phyloP scores from a whole-genome alignment of 1,140 invertebrate species.

The Diplogasteroides magnus region DNA sequence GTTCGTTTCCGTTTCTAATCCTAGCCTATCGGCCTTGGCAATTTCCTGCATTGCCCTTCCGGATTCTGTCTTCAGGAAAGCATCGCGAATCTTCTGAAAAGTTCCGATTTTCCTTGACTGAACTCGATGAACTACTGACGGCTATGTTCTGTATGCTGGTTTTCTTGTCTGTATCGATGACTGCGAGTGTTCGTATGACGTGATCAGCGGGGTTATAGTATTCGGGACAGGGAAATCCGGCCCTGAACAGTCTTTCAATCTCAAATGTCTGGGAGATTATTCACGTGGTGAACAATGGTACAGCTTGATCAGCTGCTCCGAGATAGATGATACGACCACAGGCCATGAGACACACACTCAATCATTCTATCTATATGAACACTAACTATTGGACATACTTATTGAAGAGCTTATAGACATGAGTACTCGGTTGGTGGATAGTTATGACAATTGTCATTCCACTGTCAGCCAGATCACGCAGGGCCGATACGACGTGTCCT shows the following conservation, averaged over 20 bases:
- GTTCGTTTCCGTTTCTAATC: not conserved
- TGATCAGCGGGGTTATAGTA: constrained; percentile 95
- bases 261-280: constrained; percentile 34
- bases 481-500: constrained; percentile 22
- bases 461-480: constrained; percentile 15
- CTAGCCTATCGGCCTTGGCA: constrained; percentile 19
- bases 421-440: constrained; percentile 91
- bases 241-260: constrained; percentile 41
- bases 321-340: constrained; percentile 85
- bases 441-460: constrained; percentile 88
- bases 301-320: constrained; percentile 68
- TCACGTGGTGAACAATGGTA: constrained; percentile 68
- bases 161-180: constrained; percentile 74
- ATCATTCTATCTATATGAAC: not conserved
- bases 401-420: constrained; percentile 85
- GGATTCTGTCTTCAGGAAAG: constrained; percentile 45
- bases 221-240: constrained; percentile 59
- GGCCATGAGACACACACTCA: constrained; percentile 63
- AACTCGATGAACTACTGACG: constrained; percentile 36
- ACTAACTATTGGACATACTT: constrained; percentile 57
- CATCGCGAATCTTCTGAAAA: constrained; percentile 62
- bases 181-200: constrained; percentile 81
- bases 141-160: constrained; percentile 57
- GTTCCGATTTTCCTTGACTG: not conserved
- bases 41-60: constrained; percentile 57